Base-by-base conservation (phyloP, 2,888 invertebrate genomes). In the Watsonalla binaria region DNA sequence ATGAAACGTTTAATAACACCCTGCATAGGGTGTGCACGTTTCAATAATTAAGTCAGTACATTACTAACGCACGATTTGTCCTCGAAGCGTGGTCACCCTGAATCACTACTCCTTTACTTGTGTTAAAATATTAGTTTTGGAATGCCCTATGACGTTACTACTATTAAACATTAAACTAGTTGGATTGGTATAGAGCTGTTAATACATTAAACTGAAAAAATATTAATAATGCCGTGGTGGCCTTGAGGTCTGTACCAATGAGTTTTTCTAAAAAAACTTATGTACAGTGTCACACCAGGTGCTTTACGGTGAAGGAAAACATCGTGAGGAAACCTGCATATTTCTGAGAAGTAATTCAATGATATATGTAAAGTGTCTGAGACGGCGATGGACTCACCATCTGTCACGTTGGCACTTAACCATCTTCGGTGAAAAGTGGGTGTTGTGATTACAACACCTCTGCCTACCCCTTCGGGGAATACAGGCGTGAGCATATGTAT, bases 41-140 rank as follows among this genome's bases (percentile, higher is more conserved):
- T 49, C 49, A 39, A 49, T 33, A 48, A 56, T 50, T 59, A 51
- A 57, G 58, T 71, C 66, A 61, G 66, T 60, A 62, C 65, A 78
- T 88, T 86, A 87, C 76, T 82, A 65, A 80, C 84, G 63, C 75
- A 72, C 84, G 84, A 86, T 86, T 88, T 80, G 82, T 78, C 74
- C 54, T 58, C 60, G 59, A 59, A 67, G 60, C 67, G 67, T 73
- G 77, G 77, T 64, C 78, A 62, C 68, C 70, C 70, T 81, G 75
- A 81, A 74, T 84, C 79, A 82, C 72, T 71, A 64, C 69, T 72
- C 72, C 72, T 72, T 68, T 74, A 68, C 67, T 63, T 67, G 62
- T 63, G 74, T 75, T 80, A 80, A 87, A 85, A 84, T 87, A 86
- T 88, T 84, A 80, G 73, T 74, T 73, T 70, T 61, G 64, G 62